Evolutionary conservation across 2,888 invertebrate species (phyloP).

Genomic region (Drosophila ezoana): DNA sequence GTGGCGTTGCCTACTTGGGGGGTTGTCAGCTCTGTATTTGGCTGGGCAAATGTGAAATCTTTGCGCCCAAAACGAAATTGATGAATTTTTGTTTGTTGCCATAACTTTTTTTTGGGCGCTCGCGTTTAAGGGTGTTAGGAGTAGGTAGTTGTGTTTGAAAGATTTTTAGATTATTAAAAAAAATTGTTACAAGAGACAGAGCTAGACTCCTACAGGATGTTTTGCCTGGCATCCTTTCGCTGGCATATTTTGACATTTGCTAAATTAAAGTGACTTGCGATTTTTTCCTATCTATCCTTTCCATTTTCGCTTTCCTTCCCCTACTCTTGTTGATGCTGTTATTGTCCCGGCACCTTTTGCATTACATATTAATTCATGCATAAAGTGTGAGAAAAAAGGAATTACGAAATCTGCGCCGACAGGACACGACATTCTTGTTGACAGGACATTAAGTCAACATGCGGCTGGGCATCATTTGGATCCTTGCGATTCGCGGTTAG

Average conservation of each 20-base stretch:
- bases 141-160: constrained; percentile 60
- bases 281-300: constrained; percentile 26
- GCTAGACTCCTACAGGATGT: constrained; percentile 16
- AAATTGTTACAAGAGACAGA: constrained; percentile 48
- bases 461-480: constrained; percentile 43
- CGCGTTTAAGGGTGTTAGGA: constrained; percentile 24
- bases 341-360: constrained; percentile 59
- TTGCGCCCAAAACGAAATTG: constrained; percentile 47
- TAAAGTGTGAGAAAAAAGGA: constrained; percentile 42
- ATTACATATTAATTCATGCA: constrained; percentile 70
- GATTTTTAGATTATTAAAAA: constrained; percentile 76
- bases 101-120: constrained; percentile 33
- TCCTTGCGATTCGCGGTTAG: constrained; percentile 15
- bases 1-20: constrained; percentile 42
- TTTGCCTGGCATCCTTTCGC: constrained; percentile 17
- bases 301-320: constrained; percentile 4
- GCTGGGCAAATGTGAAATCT: constrained; percentile 32
- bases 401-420: constrained; percentile 47
- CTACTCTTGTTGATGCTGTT: constrained; percentile 15
- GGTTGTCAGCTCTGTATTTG: constrained; percentile 50
- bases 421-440: constrained; percentile 41
- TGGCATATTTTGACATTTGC: constrained; percentile 64
- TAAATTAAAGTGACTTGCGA: constrained; percentile 69
- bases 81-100: constrained; percentile 60
- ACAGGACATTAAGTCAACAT: constrained; percentile 57